Conservation (phyloP, 2,113 vertebrate genomes). For the Sceloporus undulatus region DNA sequence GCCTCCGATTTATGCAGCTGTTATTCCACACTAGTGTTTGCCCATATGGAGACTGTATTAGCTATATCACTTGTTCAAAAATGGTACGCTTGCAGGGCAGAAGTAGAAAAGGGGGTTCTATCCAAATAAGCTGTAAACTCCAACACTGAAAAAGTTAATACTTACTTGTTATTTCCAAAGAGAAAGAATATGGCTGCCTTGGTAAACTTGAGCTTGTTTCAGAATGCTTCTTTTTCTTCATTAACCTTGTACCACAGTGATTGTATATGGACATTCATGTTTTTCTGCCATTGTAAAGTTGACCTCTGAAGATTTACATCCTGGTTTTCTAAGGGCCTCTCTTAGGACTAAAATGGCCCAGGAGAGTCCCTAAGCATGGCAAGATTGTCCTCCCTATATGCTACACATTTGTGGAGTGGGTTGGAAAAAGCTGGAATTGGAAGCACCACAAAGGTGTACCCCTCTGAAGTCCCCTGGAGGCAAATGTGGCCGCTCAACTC, state of each 20-base stretch:
- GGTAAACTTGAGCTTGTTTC: background rate
- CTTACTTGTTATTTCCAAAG: slow-evolving; percentile 6
- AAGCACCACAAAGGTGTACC: too few species aligned
- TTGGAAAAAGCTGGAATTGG: too few species aligned
- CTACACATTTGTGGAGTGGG: too few species aligned
- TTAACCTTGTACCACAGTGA: background rate
- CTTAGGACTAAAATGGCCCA: too few species aligned
- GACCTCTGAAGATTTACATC: background rate
- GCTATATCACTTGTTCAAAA: background rate
- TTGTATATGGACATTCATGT: background rate
- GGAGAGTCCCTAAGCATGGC: too few species aligned
- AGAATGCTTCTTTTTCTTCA: background rate
- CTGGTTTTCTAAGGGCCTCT: too few species aligned
- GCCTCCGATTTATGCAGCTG: slow-evolving; percentile 38
- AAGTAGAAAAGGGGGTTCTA: slow-evolving; percentile 4
- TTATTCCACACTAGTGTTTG: slow-evolving; percentile 21
- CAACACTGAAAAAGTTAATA: background rate
- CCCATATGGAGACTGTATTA: slow-evolving; percentile 22
- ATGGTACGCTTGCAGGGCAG: background rate
- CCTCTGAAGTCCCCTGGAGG: too few species aligned
- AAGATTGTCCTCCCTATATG: too few species aligned
- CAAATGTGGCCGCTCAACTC: too few species aligned
- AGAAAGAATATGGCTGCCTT: background rate
- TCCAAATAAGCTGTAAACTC: background rate
- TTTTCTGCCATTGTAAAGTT: background rate